Conservation (phyloP, 2,797 vertebrate species). For the Hydrolagus colliei region DNA sequence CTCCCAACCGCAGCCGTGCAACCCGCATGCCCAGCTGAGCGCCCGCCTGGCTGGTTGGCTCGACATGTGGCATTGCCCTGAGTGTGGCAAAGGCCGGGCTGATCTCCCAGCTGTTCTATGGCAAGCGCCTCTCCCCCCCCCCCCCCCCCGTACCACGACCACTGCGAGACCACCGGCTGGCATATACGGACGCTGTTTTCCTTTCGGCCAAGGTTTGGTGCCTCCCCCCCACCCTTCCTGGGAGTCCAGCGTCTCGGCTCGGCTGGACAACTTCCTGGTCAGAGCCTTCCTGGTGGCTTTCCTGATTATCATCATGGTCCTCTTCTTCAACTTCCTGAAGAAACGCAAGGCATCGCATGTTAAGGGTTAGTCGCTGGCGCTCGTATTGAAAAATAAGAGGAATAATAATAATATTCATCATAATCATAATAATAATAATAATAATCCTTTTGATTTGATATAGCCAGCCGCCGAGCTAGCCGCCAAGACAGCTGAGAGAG, state of each 20-base stretch:
- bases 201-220: background rate
- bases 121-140: background rate
- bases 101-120: background rate
- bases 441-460: no score
- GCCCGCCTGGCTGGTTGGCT: no score
- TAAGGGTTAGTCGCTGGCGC: background rate
- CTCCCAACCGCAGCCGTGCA: background rate
- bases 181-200: no score
- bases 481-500: background rate
- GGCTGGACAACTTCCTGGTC: background rate
- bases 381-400: no score
- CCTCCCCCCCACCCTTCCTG: background rate
- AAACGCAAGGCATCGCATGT: background rate
- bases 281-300: slow-evolving; percentile 17
- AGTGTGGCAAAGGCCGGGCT: background rate
- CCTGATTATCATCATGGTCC: slow-evolving; percentile 3
- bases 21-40: background rate
- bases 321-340: slow-evolving; percentile 23
- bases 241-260: background rate
- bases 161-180: background rate
- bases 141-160: background rate
- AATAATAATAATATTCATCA: no score
- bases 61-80: no score
- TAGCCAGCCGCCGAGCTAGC: no score
- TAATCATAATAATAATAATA: no score